Base-by-base conservation (phyloP, 2,797 vertebrate species). In the Macroramphosus scolopax region DNA sequence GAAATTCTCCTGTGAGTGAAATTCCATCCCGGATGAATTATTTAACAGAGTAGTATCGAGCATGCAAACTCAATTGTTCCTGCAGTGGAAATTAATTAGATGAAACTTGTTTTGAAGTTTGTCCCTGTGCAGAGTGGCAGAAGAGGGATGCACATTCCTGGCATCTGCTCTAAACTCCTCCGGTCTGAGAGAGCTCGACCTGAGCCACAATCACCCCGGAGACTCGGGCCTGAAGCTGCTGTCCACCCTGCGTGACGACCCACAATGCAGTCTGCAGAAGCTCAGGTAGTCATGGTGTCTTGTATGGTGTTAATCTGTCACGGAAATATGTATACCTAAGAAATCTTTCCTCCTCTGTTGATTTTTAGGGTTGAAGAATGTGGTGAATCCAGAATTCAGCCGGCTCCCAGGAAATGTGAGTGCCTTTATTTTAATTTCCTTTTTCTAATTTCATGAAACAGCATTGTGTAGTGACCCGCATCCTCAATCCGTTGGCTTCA, bases 161-260 rank as follows among this genome's bases (percentile, higher is more conserved):
- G 76, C 60, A 2, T 74, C 75, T 2, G 73, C 73, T 29, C 30
- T 88, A 40, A 82, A 72, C 48, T 56, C 58, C 1, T 72, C 67
- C 4, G 1, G 10, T n/a, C 68, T 86, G 49, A 81, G 17, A 46
- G 77, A 84, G 28, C 75, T 88, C 0, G 76, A 86, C 56, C 39
- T 88, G 69, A 83, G 78, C 71, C 78, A 72, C 62, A 88, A 88
- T 51, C 72, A 88, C 48, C 86, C 76, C 2, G 81, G 83, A 31
- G 17, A 36, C 26, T 57, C 33, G 0, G 82, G 80, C 10, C 42
- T 75, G 57, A 29, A 39, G 59, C 67, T 77, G 56, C 73, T 85
- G 42, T 61, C 29, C 0, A 50, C 70, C 11, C 57, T 83, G 56
- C n/a, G 7, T 2, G 51, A 73, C 1, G 80, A 85, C 43, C 74